phyloP scores from a whole-genome alignment of 2,888 invertebrate species.

The Eilema sororculum region DNA sequence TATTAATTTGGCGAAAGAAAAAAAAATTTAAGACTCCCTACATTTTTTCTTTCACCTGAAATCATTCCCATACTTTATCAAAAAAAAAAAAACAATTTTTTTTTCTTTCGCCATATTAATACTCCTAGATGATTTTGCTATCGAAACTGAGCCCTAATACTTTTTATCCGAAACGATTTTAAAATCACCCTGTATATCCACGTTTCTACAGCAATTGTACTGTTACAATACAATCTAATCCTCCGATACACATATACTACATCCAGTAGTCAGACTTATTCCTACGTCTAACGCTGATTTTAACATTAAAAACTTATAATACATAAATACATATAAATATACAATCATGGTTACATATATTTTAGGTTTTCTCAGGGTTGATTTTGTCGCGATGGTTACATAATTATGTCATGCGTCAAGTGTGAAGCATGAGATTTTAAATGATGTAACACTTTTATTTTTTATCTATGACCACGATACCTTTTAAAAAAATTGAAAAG shows the following conservation, averaged over 20 bases:
- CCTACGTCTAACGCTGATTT: slow-evolving; percentile 7
- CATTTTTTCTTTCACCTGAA: too few species aligned
- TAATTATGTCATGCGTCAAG: not conserved
- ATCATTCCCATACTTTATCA: too few species aligned
- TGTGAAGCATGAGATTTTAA: not conserved
- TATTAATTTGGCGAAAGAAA: too few species aligned
- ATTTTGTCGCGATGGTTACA: not conserved
- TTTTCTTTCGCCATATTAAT: too few species aligned
- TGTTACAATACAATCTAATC: slow-evolving; percentile 1
- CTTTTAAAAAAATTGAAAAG: not conserved
- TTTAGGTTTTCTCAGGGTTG: not conserved
- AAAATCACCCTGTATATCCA: too few species aligned
- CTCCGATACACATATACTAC: slow-evolving; percentile 10
- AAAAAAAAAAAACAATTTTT: too few species aligned
- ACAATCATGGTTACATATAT: slow-evolving; percentile 2
- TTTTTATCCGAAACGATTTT: too few species aligned
- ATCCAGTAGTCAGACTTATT: slow-evolving; percentile 2
- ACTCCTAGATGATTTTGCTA: too few species aligned
- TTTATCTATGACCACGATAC: slow-evolving; percentile 2
- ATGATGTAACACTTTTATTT: not conserved
- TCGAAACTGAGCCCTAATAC: too few species aligned
- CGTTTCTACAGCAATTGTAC: slow-evolving; percentile 5
- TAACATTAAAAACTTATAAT: slow-evolving; percentile 3
- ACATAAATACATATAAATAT: slow-evolving; percentile 12
- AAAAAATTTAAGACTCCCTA: too few species aligned